A percentile compares a stretch with the other conserved stretches of the same genome.
Conservation (phyloP, 2,888 invertebrate species). For the Synanthedon formicaeformis region DNA sequence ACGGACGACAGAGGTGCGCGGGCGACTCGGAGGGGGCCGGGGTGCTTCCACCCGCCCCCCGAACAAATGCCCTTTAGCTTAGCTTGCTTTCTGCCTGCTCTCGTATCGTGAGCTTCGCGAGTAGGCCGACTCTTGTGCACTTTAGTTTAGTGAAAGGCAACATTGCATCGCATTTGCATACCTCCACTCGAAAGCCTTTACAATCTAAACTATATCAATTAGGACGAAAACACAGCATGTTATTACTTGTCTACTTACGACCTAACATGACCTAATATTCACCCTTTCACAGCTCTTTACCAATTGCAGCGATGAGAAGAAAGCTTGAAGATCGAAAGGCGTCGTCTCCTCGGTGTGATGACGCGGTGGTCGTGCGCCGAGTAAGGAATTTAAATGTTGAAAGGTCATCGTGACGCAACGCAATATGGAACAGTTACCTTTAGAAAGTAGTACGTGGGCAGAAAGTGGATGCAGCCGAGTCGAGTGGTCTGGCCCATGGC, state of each 20-base stretch:
- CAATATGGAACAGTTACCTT: neutral
- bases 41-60: constrained; percentile 16
- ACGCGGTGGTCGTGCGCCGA: too few species aligned
- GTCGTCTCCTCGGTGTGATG: too few species aligned
- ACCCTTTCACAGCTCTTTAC: too few species aligned
- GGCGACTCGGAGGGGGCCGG: constrained; percentile 13
- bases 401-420: neutral
- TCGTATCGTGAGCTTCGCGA: constrained; percentile 42
- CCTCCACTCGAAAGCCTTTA: neutral
- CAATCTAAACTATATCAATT: neutral
- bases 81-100: constrained; percentile 48
- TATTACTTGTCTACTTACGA: too few species aligned
- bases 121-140: constrained; percentile 30
- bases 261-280: too few species aligned
- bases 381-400: too few species aligned
- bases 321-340: too few species aligned
- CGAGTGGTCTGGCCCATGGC: neutral
- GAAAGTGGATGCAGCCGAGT: neutral
- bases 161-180: constrained; percentile 20
- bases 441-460: neutral
- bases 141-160: constrained; percentile 54
- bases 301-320: too few species aligned
- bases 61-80: constrained; percentile 48
- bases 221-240: neutral
- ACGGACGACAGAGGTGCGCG: constrained; percentile 8